Evolutionary conservation across 2,113 vertebrate genomes (phyloP), one percentile per base, ranked within the genome.

Genomic region (Pseudorasbora parva): DNA sequence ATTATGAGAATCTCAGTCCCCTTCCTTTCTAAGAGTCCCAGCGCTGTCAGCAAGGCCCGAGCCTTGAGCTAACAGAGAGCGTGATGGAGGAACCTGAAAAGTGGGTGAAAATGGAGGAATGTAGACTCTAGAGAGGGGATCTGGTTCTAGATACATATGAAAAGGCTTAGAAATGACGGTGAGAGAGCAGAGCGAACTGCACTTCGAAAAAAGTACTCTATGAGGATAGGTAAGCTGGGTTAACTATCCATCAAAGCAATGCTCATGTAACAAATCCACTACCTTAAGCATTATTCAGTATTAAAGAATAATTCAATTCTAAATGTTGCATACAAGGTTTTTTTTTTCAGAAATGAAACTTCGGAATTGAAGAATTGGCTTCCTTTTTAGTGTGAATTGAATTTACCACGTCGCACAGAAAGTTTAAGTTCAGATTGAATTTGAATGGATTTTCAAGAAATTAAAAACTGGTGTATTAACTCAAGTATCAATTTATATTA

Each of bases 1-100:
- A 87, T 90, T 88, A 89, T 87, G 83, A 37, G 84, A 15, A 85
- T 85, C 56, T 84, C 62, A 69, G 80, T 75, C 81, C 15, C 82
- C 25, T 59, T 59, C 56, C 75, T 69, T 54, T 75, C n/a, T 62
- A 64, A 33, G 59, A 47, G 45, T 41, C 71, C 79, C 85, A 59
- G 43, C 2, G 76, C 68, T 76, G 88, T 85, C 79, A 66, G 77
- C 82, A 76, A 23, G 77, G 60, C 84, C 84, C 66, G 68, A 68
- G 86, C 57, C 68, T 21, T 10, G 62, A 83, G 86, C 84, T 88
- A 77, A 90, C 87, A 82, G 9, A 68, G 68, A 82, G 89, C 33
- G 25, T 74, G 87, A 86, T 74, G 45, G 79, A 73, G 86, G 21
- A 85, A 82, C 83, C 89, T 88, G 78, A 5, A 86, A 84, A 78